Evolutionary conservation across 2,113 vertebrate genomes (phyloP), one percentile per base, ranked within the genome.

Genomic region (Scolopax mira): DNA sequence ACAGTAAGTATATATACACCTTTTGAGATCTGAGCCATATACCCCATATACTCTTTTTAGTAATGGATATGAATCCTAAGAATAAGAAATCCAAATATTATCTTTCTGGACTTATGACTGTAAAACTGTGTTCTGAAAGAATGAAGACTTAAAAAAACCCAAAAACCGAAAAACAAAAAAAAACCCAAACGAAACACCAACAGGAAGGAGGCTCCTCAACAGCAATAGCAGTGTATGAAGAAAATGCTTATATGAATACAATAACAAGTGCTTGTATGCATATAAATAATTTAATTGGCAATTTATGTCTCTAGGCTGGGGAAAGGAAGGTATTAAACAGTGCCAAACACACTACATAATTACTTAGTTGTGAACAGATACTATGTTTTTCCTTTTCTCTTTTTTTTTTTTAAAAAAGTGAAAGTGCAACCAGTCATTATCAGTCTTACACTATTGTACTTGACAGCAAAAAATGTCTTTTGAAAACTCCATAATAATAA

Each of bases 1-100:
- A 57, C 0, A 1, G 1, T 37, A 41, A 61, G 6, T 41, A 25
- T 22, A 21, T 54, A 11, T 6, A 41, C 4, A 57, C 0, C 4
- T 66, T 42, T 41, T 54, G 23, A 65, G 13, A 15, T 42, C 25
- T 67, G 18, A 80, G 19, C 41, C 3, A 27, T 73, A 24, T 27
- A 51, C 17, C 16, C 14, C 54, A 37, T 61, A 10, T 28, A 37
- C 54, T n/a, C 5, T 28, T 82, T 49, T 81, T 17, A 62, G 31
- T 70, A 73, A 57, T n/a, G 24, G 10, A 35, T 42, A 48, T 3
- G 2, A 70, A 89, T 48, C 3, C 2, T 41, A 23, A 52, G 24
- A 85, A 31, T 5, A 21, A 35, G 39, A 54, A 54, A 31, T n/a
- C 54, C 6, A 27, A 41, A 18, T 37, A 13, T 48, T 75, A 70